phyloP scores from a whole-genome alignment of 2,113 vertebrate species.

The Kryptolebias marmoratus region DNA sequence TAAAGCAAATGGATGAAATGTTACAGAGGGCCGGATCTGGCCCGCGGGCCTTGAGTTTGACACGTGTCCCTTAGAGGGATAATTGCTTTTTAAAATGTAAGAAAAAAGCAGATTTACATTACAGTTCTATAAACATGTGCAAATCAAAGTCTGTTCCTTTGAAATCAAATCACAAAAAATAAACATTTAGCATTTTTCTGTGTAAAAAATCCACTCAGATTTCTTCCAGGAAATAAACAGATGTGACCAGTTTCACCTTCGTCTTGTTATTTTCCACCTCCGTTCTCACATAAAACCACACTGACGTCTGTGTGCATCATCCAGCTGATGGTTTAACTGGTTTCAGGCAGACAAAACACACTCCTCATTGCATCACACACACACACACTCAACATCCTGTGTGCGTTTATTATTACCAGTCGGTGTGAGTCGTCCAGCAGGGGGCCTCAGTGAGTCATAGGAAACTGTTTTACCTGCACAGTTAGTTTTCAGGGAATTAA shows the following conservation, averaged over 20 bases:
- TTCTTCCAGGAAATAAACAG: neutral
- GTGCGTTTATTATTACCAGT: slow-evolving; percentile 57
- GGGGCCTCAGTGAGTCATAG: slow-evolving; percentile 76
- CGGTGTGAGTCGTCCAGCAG: slow-evolving; percentile 66
- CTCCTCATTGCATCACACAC: neutral
- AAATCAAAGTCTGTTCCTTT: no score
- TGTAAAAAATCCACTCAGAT: neutral
- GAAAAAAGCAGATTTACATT: no score
- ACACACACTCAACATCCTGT: slow-evolving; percentile 16
- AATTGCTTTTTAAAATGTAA: no score
- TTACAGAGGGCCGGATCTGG: no score
- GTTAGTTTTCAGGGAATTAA: slow-evolving; percentile 48
- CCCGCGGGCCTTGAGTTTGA: no score
- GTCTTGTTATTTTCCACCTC: slow-evolving; percentile 32
- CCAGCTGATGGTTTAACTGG: slow-evolving; percentile 1
- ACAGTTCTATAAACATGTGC: no score
- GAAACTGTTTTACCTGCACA: slow-evolving; percentile 78
- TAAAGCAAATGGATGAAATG: no score
- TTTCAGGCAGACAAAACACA: no score
- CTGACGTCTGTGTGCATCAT: slow-evolving; percentile 5
- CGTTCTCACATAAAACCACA: slow-evolving; percentile 22
- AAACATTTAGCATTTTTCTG: no score
- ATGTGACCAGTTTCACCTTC: neutral
- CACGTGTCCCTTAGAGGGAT: no score
- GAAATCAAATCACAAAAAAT: neutral